phyloP scores from a whole-genome alignment of 2,113 vertebrate species.

The Ceyx cyanopectus region DNA sequence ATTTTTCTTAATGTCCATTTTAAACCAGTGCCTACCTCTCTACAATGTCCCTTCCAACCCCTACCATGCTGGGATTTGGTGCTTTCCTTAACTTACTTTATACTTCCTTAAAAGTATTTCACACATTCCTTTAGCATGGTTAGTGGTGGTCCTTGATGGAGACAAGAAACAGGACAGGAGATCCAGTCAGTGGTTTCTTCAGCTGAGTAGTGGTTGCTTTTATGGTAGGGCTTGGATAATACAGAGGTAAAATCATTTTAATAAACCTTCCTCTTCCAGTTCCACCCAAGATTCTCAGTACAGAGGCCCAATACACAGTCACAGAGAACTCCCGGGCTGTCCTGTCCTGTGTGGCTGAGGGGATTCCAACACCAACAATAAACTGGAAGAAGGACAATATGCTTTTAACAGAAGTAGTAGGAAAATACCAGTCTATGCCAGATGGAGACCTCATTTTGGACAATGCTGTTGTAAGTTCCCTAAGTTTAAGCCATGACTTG shows the following conservation, averaged over 20 bases:
- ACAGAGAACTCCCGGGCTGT: constrained; percentile 81
- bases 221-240: background rate
- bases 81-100: background rate
- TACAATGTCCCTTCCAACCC: background rate
- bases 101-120: background rate
- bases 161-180: background rate
- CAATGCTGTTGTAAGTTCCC: constrained; percentile 81
- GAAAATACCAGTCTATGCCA: constrained; percentile 83
- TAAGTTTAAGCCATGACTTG: background rate
- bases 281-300: constrained; percentile 86
- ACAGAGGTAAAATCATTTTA: background rate
- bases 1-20: too few species aligned
- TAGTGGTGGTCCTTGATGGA: background rate
- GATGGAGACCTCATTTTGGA: constrained; percentile 89
- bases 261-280: constrained; percentile 75
- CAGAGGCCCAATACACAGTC: constrained; percentile 72
- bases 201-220: background rate
- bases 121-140: background rate
- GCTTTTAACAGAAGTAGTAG: constrained; percentile 73
- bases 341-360: constrained; percentile 86
- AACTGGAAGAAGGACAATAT: constrained; percentile 86
- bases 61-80: background rate
- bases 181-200: background rate
- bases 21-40: too few species aligned
- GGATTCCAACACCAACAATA: constrained; percentile 86